Conservation (phyloP, 2,888 invertebrate species). For the Euphydryas editha region DNA sequence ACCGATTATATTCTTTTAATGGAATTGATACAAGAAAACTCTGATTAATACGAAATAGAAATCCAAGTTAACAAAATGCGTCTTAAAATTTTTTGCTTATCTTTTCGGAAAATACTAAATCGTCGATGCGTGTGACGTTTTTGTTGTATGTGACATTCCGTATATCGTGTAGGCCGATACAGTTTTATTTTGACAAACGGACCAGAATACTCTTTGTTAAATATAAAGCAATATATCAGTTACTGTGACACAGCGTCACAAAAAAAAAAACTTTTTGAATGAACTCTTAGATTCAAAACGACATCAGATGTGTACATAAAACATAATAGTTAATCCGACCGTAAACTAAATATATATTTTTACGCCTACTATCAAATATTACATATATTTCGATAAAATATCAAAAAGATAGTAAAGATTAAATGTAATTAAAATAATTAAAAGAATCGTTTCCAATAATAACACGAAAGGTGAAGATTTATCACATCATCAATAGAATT, state of each 20-base stretch:
- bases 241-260: constrained; percentile 64
- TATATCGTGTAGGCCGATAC: constrained; percentile 64
- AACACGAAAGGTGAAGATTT: constrained; percentile 63
- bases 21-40: constrained; percentile 20
- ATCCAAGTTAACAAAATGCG: constrained; percentile 24
- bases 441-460: constrained; percentile 62
- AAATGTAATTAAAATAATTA: constrained; percentile 64
- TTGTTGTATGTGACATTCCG: constrained; percentile 52
- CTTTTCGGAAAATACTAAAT: constrained; percentile 37
- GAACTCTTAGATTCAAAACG: constrained; percentile 46
- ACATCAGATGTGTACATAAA: constrained; percentile 40
- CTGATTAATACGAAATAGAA: constrained; percentile 13
- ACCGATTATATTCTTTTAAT: constrained; percentile 19
- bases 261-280: constrained; percentile 57
- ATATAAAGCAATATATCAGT: constrained; percentile 72
- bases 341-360: constrained; percentile 9
- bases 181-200: constrained; percentile 79
- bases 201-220: constrained; percentile 72
- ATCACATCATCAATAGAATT: constrained; percentile 77
- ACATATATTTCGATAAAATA: background rate
- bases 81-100: constrained; percentile 34
- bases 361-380: constrained; percentile 34
- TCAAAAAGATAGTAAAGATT: constrained; percentile 17
- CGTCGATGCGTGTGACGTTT: constrained; percentile 49
- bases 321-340: constrained; percentile 36